Evolutionary conservation across 2,888 invertebrate species (phyloP).

Genomic region (Macrosiphum euphorbiae): DNA sequence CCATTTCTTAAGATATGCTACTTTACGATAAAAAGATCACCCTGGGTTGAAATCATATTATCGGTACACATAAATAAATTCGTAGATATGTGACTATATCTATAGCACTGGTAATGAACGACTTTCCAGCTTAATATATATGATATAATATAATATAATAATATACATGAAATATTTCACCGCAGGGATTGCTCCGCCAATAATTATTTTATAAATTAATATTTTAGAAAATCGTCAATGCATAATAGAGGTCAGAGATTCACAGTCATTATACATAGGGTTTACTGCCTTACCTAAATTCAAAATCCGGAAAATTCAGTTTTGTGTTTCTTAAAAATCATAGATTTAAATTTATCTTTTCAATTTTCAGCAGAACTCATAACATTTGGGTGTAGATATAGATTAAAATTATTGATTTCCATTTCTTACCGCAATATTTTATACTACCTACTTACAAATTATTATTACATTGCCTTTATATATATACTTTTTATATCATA

Average conservation of each 20-base stretch:
- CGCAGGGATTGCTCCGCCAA: neutral
- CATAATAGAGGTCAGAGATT: neutral
- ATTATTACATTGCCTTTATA: neutral
- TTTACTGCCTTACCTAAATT: neutral
- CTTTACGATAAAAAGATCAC: neutral
- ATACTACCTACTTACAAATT: neutral
- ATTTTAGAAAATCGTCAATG: neutral
- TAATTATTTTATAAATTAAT: neutral
- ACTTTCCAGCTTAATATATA: neutral
- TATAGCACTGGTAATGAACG: no score
- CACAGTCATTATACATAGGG: neutral
- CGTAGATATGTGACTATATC: no score
- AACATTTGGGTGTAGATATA: neutral
- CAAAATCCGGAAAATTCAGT: neutral
- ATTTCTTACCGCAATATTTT: neutral
- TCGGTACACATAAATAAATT: neutral
- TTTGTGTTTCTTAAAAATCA: neutral
- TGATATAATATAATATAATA: neutral
- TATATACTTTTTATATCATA: neutral
- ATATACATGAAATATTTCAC: neutral
- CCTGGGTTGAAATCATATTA: neutral
- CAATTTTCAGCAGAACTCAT: neutral
- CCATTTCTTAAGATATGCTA: neutral
- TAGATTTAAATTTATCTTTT: neutral
- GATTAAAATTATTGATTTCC: neutral